Percentiles rank a stretch among this genome's conserved stretches.
Conservation (phyloP, 2,888 invertebrate genomes). For the Trissonchulus latispiculum region DNA sequence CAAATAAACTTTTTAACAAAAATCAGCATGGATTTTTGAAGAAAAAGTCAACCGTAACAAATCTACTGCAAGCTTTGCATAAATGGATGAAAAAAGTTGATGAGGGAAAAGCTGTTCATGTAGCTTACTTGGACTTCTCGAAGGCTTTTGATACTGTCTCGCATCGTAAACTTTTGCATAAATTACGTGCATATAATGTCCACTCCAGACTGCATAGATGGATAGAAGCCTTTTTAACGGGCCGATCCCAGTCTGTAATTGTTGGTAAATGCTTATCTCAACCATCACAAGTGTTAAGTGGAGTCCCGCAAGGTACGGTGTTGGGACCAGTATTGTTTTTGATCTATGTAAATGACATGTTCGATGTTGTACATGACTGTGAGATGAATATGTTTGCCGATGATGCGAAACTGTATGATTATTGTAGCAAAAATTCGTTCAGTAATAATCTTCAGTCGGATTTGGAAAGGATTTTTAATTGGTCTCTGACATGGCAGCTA, state of each 20-base stretch:
- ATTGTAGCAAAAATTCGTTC: no score
- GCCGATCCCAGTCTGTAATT: background rate
- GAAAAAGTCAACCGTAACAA: background rate
- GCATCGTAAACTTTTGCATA: background rate
- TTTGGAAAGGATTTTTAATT: no score
- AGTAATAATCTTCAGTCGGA: no score
- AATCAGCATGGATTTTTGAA: conserved; percentile 16
- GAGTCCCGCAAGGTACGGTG: conserved; percentile 9
- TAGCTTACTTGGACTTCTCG: conserved; percentile 17
- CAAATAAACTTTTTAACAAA: background rate
- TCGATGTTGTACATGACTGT: background rate
- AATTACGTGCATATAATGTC: background rate
- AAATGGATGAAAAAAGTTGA: conserved; percentile 11
- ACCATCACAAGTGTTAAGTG: background rate
- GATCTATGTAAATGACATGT: background rate
- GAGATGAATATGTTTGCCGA: background rate
- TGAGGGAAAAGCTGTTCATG: conserved; percentile 9
- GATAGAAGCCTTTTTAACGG: background rate
- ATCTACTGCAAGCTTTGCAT: conserved; percentile 9
- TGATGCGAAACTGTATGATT: background rate
- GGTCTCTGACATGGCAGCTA: no score
- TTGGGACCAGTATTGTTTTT: background rate
- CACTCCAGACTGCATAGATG: background rate
- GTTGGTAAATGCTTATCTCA: background rate
- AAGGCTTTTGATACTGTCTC: conserved; percentile 17